Conservation (phyloP, 2,797 vertebrate genomes). For the Artibeus jamaicensis region DNA sequence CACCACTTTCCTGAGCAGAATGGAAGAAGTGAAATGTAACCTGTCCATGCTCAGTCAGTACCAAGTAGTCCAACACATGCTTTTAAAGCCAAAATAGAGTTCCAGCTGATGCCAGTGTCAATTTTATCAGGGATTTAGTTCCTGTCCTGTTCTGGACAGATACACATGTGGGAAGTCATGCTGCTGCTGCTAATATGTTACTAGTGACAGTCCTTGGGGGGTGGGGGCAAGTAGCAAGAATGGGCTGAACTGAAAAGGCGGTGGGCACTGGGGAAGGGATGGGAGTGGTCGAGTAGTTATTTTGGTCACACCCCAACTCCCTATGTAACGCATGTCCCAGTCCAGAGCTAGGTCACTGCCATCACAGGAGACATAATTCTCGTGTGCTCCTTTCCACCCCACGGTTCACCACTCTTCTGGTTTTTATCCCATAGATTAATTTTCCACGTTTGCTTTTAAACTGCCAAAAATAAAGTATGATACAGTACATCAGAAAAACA, state of each 20-base stretch:
- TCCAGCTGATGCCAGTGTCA: neutral
- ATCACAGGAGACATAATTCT: neutral
- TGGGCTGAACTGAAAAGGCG: neutral
- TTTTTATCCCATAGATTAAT: neutral
- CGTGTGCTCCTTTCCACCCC: neutral
- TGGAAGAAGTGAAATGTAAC: constrained; percentile 10
- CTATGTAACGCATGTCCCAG: neutral
- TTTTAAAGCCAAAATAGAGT: constrained; percentile 36
- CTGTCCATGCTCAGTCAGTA: neutral
- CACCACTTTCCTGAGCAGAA: neutral
- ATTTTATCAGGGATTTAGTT: constrained; percentile 16
- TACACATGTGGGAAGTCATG: neutral
- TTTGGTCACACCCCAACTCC: neutral
- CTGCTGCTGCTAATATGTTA: neutral
- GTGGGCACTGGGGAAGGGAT: rapidly evolving
- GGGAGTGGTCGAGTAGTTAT: rapidly evolving
- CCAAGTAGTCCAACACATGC: neutral
- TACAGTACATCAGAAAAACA: neutral
- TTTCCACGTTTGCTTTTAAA: constrained; percentile 8
- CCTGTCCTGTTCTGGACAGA: neutral
- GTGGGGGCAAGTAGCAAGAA: neutral
- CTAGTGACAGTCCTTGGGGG: neutral
- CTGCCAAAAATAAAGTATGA: neutral
- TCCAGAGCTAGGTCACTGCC: neutral
- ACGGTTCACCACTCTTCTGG: neutral